Conservation (phyloP, 2,797 vertebrate species). For the Glyptemys insculpta region DNA sequence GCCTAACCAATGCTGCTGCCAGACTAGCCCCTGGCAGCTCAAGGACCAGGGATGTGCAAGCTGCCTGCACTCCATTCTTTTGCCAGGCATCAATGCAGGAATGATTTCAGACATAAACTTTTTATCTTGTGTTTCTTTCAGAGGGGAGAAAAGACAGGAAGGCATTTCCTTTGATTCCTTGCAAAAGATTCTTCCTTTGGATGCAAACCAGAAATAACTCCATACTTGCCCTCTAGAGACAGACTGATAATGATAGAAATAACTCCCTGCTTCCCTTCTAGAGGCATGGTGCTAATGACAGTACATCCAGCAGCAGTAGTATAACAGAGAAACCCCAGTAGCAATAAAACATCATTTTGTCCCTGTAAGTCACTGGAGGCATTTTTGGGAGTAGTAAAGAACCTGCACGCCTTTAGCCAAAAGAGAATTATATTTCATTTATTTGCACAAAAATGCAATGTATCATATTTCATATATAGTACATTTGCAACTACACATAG, state of each 20-base stretch:
- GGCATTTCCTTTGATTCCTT: neutral
- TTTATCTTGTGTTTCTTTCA: neutral
- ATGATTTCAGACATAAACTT: neutral
- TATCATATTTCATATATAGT: neutral
- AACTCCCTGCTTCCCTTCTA: neutral
- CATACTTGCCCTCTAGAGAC: neutral
- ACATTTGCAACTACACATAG: neutral
- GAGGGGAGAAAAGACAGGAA: neutral
- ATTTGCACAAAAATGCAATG: neutral
- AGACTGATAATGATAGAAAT: neutral
- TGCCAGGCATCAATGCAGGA: neutral
- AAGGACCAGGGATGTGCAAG: neutral
- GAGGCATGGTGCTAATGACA: neutral
- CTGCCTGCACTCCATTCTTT: neutral
- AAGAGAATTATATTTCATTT: neutral
- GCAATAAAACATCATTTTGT: neutral
- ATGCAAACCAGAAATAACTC: neutral
- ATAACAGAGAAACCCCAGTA: neutral
- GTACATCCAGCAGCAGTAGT: neutral
- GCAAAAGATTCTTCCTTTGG: neutral
- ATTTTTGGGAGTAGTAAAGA: neutral
- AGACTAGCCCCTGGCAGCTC: neutral
- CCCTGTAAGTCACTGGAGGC: neutral
- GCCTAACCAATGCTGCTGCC: rapidly evolving
- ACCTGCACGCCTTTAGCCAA: neutral